These are phyloP conservation scores for Isotomurus palustris DNA, from an alignment of 2,888 invertebrate species.

Conservation along the genomic window DNA sequence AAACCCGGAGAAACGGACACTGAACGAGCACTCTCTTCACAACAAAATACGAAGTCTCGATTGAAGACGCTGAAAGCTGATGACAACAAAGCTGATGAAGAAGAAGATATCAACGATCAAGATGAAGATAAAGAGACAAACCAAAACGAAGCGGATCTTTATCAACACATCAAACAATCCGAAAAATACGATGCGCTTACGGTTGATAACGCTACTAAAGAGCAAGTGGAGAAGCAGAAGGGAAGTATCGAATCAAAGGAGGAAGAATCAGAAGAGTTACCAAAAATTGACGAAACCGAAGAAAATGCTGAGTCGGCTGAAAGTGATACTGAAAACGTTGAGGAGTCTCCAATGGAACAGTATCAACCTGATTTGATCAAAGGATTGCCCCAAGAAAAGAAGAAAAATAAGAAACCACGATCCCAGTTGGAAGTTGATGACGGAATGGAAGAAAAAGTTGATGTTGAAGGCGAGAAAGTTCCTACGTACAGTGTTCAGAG, in stretches of 20 bases:
- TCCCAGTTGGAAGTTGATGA: conserved; percentile 50
- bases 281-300: conserved; percentile 50
- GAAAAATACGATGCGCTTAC: conserved; percentile 65
- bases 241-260: conserved; percentile 52
- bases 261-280: conserved; percentile 50
- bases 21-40: conserved; percentile 34
- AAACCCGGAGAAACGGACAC: conserved; percentile 44
- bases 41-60: conserved; percentile 48
- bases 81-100: conserved; percentile 50
- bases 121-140: conserved; percentile 49
- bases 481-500: conserved; percentile 64
- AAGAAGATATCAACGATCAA: conserved; percentile 49
- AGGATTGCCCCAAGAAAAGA: conserved; percentile 37
- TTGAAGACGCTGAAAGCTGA: conserved; percentile 57
- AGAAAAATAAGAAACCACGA: conserved; percentile 47
- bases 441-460: conserved; percentile 50
- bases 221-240: conserved; percentile 66
- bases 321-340: conserved; percentile 49
- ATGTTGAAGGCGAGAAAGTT: conserved; percentile 68
- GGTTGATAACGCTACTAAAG: conserved; percentile 56
- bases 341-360: conserved; percentile 23
- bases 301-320: conserved; percentile 51
- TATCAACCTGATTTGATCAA: conserved; percentile 31
- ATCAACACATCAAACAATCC: conserved; percentile 78
- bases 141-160: conserved; percentile 57